Evolutionary conservation across 2,888 invertebrate genomes (phyloP).

Genomic region (Lasiommata megera): DNA sequence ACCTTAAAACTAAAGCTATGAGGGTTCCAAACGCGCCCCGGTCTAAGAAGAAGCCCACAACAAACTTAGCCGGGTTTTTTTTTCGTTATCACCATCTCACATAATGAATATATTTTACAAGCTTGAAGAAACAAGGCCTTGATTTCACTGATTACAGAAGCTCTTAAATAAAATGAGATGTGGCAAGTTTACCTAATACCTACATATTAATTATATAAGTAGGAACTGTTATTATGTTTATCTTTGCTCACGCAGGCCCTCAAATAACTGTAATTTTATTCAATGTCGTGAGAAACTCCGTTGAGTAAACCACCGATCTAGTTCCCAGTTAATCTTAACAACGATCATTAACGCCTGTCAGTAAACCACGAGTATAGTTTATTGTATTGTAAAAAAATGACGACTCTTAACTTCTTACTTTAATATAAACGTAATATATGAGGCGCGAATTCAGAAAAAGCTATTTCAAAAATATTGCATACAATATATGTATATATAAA

Average conservation of each 20-base stretch:
- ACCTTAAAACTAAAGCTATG: too few relatives aligned
- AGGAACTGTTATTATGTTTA: constrained; percentile 18
- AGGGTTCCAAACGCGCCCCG: too few relatives aligned
- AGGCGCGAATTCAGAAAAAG: too few relatives aligned
- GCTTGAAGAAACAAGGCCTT: background rate
- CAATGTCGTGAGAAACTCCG: constrained; percentile 75
- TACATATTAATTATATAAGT: background rate
- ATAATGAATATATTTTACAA: too few relatives aligned
- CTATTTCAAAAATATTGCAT: too few relatives aligned
- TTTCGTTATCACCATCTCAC: too few relatives aligned
- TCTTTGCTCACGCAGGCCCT: constrained; percentile 33
- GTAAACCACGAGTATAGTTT: constrained; percentile 54
- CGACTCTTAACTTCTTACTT: too few relatives aligned
- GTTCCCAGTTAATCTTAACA: constrained; percentile 72
- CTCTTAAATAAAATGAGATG: background rate
- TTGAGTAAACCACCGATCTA: constrained; percentile 69
- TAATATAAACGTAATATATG: too few relatives aligned
- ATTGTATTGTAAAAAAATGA: constrained; percentile 32
- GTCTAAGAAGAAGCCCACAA: too few relatives aligned
- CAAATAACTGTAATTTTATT: constrained; percentile 71
- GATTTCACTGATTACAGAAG: background rate
- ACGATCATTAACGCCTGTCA: constrained; percentile 59
- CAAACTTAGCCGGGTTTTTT: too few relatives aligned
- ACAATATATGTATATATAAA: too few relatives aligned
- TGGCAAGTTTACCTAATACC: background rate